Percentiles rank a stretch among this genome's conserved stretches.
Evolutionary conservation across 2,797 vertebrate genomes (phyloP).

Genomic region (Diceros bicornis): DNA sequence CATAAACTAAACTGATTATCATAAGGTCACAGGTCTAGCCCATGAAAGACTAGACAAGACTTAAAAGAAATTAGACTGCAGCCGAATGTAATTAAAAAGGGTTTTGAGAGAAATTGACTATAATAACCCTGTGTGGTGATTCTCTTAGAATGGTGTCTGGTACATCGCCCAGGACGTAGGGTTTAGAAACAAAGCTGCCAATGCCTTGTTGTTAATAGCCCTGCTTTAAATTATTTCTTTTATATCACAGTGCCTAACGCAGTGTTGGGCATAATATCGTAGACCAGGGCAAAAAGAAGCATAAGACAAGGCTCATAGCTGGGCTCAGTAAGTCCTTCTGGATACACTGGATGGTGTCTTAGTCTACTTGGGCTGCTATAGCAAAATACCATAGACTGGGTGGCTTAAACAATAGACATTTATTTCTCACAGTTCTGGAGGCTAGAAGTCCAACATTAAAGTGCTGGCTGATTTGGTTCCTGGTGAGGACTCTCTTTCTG

Average conservation of each 20-base stretch:
- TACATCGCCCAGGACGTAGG: background rate
- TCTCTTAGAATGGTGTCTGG: conserved; percentile 46
- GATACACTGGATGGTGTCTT: background rate
- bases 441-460: background rate
- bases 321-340: background rate
- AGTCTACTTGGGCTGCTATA: background rate
- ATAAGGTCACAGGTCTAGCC: conserved; percentile 75
- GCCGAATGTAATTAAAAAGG: conserved; percentile 73
- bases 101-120: conserved; percentile 69
- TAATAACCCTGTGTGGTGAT: conserved; percentile 39
- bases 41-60: conserved; percentile 59
- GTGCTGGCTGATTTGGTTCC: background rate
- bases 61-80: conserved; percentile 77
- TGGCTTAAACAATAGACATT: background rate
- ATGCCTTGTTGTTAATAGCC: conserved; percentile 43
- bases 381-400: background rate
- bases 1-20: conserved; percentile 68
- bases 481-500: background rate
- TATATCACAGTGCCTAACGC: background rate
- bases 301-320: background rate
- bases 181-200: conserved; percentile 61
- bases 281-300: background rate
- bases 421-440: background rate
- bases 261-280: background rate
- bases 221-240: conserved; percentile 1